A percentile compares a stretch with the other conserved stretches of the same genome.
Conservation (phyloP, 30 jellyfish, hydroid and myxozoan species). For the Aurelia sp. region DNA sequence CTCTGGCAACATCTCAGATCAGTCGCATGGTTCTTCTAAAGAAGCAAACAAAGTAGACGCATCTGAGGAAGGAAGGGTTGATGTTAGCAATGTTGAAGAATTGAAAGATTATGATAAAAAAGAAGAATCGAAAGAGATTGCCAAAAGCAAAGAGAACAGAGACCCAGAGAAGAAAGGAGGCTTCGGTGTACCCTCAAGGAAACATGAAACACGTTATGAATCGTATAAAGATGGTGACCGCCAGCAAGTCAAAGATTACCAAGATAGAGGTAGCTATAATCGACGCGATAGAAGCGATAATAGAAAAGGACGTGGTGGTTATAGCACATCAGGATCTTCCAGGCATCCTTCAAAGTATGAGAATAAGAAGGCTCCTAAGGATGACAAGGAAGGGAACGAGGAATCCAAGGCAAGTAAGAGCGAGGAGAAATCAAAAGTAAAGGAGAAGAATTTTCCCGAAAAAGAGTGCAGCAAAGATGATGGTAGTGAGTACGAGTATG, state of each 20-base stretch:
- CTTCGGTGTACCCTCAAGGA: constrained; percentile 18
- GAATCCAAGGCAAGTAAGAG: constrained; percentile 4
- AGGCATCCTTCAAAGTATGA: constrained; percentile 1
- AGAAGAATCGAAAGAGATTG: constrained; percentile 27
- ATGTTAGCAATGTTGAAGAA: constrained; percentile 29
- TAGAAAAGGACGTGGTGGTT: constrained; percentile 27
- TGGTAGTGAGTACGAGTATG: constrained; percentile 20
- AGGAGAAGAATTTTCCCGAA: neutral
- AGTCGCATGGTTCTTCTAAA: constrained; percentile 10
- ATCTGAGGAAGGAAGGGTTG: constrained; percentile 3
- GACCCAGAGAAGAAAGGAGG: constrained; percentile 30
- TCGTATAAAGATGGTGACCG: constrained; percentile 35
- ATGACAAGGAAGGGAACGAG: neutral
- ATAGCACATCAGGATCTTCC: neutral
- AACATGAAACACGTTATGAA: neutral
- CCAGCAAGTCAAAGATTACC: constrained; percentile 13
- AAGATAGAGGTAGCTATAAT: constrained; percentile 6
- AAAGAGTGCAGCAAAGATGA: constrained; percentile 11
- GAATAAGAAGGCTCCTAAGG: neutral
- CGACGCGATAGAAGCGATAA: constrained; percentile 20
- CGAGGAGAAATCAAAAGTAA: constrained; percentile 17
- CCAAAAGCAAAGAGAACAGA: constrained; percentile 34
- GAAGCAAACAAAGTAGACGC: constrained; percentile 8
- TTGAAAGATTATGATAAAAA: constrained; percentile 11
- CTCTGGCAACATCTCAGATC: constrained; percentile 35